Conservation (phyloP, 2,888 invertebrate species). For the Plutella xylostella region DNA sequence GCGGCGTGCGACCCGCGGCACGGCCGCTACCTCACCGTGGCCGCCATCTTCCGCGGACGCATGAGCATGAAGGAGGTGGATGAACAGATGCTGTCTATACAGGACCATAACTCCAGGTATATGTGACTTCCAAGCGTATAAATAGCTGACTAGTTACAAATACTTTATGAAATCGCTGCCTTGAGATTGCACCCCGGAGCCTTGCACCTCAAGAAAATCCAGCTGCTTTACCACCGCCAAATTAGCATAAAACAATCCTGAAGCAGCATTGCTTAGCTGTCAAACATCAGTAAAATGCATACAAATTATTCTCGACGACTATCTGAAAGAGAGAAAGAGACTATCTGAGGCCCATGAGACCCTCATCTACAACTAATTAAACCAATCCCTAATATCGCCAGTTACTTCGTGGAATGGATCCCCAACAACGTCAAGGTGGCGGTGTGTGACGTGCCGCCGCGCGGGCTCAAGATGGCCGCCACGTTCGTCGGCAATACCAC, state of each 20-base stretch:
- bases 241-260: too few species aligned
- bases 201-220: too few species aligned
- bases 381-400: constrained; percentile 32
- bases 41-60: constrained; percentile 82
- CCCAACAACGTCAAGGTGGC: constrained; percentile 91
- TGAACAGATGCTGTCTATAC: constrained; percentile 85
- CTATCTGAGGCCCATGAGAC: too few species aligned
- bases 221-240: too few species aligned
- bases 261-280: neutral
- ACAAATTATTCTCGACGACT: neutral
- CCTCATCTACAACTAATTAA: neutral
- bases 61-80: constrained; percentile 94
- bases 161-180: too few species aligned
- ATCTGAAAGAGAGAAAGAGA: neutral
- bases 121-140: too few species aligned
- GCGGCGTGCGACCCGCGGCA: constrained; percentile 94
- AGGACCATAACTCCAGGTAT: constrained; percentile 82
- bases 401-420: constrained; percentile 88
- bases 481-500: constrained; percentile 91
- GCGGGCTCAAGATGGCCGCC: constrained; percentile 91
- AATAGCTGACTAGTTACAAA: too few species aligned
- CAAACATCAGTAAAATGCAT: too few species aligned
- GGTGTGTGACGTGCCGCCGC: constrained; percentile 87
- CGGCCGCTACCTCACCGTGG: constrained; percentile 88
- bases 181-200: too few species aligned